These are phyloP conservation scores for Thamnophis sirtalis DNA, from an alignment of 2,113 vertebrate genomes.

Conservation along the genomic window DNA sequence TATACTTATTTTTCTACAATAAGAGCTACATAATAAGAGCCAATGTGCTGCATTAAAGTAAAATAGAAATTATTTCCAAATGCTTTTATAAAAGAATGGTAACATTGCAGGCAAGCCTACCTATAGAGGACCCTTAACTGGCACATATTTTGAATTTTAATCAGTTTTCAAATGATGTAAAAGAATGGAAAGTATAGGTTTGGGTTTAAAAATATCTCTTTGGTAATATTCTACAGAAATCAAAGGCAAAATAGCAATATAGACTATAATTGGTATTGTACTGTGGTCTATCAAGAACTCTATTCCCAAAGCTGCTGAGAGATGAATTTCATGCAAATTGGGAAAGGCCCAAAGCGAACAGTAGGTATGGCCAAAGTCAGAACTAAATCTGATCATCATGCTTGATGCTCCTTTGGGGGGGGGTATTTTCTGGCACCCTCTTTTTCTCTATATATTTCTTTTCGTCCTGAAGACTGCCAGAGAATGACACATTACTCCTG, in stretches of 20 bases:
- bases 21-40: neutral
- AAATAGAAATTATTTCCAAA: conserved; percentile 12
- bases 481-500: neutral
- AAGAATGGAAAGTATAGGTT: conserved; percentile 12
- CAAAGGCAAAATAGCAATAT: neutral
- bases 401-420: neutral
- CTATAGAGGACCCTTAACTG: conserved; percentile 7
- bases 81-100: neutral
- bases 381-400: neutral
- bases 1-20: fast-evolving
- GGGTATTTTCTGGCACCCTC: neutral
- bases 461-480: neutral
- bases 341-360: neutral
- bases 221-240: conserved; percentile 36
- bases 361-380: neutral
- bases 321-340: neutral
- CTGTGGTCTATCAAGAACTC: neutral
- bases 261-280: neutral
- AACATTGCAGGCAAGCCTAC: conserved; percentile 8
- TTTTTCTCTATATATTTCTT: neutral
- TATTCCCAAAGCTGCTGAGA: neutral
- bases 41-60: neutral
- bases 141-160: fast-evolving
- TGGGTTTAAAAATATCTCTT: conserved; percentile 26
- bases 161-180: neutral